These are phyloP conservation scores for Chymomyza costata DNA, from an alignment of 1,140 invertebrate species.

Conservation along the genomic window DNA sequence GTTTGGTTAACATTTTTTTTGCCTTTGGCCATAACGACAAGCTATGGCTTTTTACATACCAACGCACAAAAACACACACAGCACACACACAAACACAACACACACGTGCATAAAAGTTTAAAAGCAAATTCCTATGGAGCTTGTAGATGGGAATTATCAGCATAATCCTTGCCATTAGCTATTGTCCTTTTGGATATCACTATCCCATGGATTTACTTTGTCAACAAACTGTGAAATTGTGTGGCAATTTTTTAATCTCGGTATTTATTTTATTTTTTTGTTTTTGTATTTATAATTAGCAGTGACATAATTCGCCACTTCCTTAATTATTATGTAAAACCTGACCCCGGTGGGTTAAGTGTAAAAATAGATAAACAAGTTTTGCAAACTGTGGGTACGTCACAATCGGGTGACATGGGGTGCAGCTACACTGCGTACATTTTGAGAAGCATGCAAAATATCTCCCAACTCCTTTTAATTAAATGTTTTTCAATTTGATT, in stretches of 20 bases:
- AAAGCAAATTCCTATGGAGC: too few relatives aligned
- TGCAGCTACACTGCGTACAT: too few relatives aligned
- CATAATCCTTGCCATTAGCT: conserved; percentile 21
- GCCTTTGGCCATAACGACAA: not conserved
- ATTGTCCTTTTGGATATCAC: not conserved
- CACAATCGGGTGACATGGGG: too few relatives aligned
- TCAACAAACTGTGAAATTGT: conserved; percentile 17
- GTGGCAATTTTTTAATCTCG: conserved; percentile 8
- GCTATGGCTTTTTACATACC: not conserved
- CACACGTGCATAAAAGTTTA: not conserved
- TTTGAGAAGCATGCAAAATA: too few relatives aligned
- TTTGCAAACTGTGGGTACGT: too few relatives aligned
- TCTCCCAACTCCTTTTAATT: too few relatives aligned
- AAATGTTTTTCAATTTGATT: too few relatives aligned
- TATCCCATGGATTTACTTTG: conserved; percentile 7
- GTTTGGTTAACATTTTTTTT: conserved; percentile 31
- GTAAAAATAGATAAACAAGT: too few relatives aligned
- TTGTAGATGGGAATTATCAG: conserved; percentile 22
- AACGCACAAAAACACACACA: not conserved
- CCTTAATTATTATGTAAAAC: too few relatives aligned
- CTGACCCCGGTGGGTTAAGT: too few relatives aligned
- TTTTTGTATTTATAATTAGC: conserved; percentile 12
- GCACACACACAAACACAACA: not conserved
- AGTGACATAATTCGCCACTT: too few relatives aligned
- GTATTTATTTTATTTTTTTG: too few relatives aligned